phyloP scores from a whole-genome alignment of 2,797 vertebrate species.

The Danio jaintianensis region DNA sequence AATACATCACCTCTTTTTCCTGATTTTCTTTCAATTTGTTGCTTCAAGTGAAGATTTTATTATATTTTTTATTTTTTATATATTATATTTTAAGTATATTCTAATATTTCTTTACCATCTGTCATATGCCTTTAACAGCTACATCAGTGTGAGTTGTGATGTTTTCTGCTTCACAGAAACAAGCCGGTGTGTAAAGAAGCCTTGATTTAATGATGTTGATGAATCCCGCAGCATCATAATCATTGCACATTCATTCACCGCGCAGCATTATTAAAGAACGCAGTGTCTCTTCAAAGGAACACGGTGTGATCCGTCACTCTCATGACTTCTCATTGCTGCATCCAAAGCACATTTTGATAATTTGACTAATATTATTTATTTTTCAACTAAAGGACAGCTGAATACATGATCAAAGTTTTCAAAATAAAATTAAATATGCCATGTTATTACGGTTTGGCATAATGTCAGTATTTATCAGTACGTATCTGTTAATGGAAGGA shows the following conservation, averaged over 20 bases:
- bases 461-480: not conserved
- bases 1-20: not conserved
- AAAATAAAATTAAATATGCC: not conserved
- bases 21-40: too few relatives aligned
- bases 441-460: not conserved
- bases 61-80: too few relatives aligned
- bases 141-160: not conserved
- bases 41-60: not conserved
- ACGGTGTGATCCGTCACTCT: slow-evolving; percentile 49
- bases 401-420: slow-evolving; percentile 27
- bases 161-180: not conserved
- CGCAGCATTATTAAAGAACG: slow-evolving; percentile 13
- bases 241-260: slow-evolving; percentile 4
- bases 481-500: not conserved
- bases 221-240: slow-evolving; percentile 15
- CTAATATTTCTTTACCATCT: not conserved
- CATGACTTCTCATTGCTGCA: slow-evolving; percentile 40
- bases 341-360: slow-evolving; percentile 10
- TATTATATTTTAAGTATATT: too few relatives aligned
- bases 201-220: not conserved
- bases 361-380: slow-evolving; percentile 4
- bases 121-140: not conserved
- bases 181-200: not conserved
- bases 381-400: slow-evolving; percentile 4
- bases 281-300: slow-evolving; percentile 16